Evolutionary conservation across 2,113 vertebrate genomes (phyloP).

Genomic region (Salvelinus alpinus): DNA sequence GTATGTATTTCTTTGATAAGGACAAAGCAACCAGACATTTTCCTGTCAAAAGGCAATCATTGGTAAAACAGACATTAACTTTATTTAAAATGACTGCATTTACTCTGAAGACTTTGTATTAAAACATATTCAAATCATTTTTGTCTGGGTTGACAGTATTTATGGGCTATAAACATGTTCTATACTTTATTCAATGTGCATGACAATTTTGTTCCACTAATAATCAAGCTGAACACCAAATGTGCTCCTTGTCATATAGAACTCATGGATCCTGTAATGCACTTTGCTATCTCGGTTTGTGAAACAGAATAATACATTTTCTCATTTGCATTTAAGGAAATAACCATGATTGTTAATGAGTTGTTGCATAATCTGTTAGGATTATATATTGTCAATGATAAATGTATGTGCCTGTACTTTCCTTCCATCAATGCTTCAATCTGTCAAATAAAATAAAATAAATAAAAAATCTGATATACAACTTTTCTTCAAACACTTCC

Average conservation of each 20-base stretch:
- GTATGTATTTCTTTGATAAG: neutral
- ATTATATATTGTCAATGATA: constrained; percentile 59
- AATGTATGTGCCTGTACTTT: constrained; percentile 66
- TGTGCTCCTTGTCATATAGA: constrained; percentile 49
- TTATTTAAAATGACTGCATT: constrained; percentile 27
- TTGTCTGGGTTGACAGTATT: neutral
- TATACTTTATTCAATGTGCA: constrained; percentile 51
- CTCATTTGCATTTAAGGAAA: constrained; percentile 45
- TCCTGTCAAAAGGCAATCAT: constrained; percentile 27
- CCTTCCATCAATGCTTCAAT: constrained; percentile 58
- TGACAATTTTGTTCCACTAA: constrained; percentile 48
- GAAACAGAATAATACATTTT: constrained; percentile 32
- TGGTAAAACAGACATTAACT: neutral
- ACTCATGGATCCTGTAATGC: constrained; percentile 46
- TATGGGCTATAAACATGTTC: constrained; percentile 49
- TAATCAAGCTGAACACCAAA: constrained; percentile 50
- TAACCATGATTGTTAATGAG: constrained; percentile 37
- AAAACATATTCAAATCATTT: neutral
- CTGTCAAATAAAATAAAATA: constrained; percentile 67
- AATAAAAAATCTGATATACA: constrained; percentile 47
- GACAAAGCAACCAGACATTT: constrained; percentile 20
- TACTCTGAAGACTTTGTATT: constrained; percentile 23
- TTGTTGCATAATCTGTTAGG: constrained; percentile 44
- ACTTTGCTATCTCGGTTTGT: constrained; percentile 44
- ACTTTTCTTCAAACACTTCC: constrained; percentile 34